phyloP scores from a whole-genome alignment of 2,797 vertebrate species.

The Danio albolineatus region DNA sequence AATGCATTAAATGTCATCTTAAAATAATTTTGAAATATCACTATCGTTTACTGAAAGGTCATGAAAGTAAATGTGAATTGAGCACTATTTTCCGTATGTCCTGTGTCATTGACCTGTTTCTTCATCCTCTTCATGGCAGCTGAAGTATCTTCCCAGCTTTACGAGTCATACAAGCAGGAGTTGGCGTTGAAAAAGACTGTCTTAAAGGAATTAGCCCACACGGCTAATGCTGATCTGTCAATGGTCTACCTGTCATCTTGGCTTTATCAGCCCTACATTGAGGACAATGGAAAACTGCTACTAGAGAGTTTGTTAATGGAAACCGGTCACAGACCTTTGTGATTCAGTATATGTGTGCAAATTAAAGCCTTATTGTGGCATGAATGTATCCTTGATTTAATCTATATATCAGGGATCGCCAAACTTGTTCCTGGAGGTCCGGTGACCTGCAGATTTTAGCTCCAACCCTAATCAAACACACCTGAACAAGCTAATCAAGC shows the following conservation, averaged over 20 bases:
- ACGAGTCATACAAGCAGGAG: constrained; percentile 84
- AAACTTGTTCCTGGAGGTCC: too few species aligned
- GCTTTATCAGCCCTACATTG: constrained; percentile 91
- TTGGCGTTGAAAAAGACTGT: constrained; percentile 84
- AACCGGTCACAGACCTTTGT: constrained; percentile 85
- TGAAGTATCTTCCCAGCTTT: constrained; percentile 75
- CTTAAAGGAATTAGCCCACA: constrained; percentile 86
- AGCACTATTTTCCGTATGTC: not conserved
- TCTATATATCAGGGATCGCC: not conserved
- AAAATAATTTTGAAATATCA: not conserved
- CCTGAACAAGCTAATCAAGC: too few species aligned
- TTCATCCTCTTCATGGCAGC: constrained; percentile 73
- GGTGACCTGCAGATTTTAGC: too few species aligned
- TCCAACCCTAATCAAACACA: too few species aligned
- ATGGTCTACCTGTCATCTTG: constrained; percentile 90
- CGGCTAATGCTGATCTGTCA: constrained; percentile 76
- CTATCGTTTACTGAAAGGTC: too few species aligned
- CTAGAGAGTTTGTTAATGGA: constrained; percentile 92
- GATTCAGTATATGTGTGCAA: constrained; percentile 7
- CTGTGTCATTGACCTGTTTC: not conserved
- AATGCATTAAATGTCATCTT: not conserved
- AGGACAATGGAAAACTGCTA: constrained; percentile 74
- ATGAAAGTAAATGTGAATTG: too few species aligned
- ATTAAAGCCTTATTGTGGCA: not conserved
- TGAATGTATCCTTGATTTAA: constrained; percentile 3